A percentile compares a stretch with the other conserved stretches of the same genome.
Conservation (phyloP, 2,113 vertebrate species). For the Odocoileus hemionus region DNA sequence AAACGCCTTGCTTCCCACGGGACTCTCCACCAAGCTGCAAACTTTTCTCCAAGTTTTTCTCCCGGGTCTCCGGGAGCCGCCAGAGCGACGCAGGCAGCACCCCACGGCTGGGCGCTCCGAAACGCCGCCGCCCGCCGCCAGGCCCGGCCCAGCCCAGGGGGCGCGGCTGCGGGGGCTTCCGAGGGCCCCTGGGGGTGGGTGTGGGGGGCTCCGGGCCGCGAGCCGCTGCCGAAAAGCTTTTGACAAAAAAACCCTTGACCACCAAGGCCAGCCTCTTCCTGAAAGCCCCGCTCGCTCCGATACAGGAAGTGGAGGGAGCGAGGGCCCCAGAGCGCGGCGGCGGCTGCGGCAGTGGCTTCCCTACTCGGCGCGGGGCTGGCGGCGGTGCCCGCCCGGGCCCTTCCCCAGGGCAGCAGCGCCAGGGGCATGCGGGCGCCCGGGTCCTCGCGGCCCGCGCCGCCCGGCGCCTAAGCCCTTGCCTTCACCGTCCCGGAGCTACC, state of each 20-base stretch:
- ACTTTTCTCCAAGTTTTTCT: neutral
- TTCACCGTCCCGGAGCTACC: neutral
- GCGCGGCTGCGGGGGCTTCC: slow-evolving; percentile 34
- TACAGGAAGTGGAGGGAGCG: slow-evolving; percentile 85
- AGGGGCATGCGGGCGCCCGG: slow-evolving; percentile 27
- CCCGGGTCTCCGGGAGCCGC: neutral
- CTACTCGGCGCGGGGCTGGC: slow-evolving; percentile 42
- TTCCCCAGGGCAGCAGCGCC: slow-evolving; percentile 24
- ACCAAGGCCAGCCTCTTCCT: slow-evolving; percentile 90
- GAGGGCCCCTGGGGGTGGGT: neutral
- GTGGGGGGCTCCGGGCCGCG: neutral
- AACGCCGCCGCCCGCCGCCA: slow-evolving; percentile 48
- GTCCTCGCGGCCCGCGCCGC: neutral
- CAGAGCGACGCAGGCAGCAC: neutral
- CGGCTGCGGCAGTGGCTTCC: slow-evolving; percentile 5
- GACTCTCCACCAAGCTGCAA: neutral
- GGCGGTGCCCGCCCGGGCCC: slow-evolving; percentile 40
- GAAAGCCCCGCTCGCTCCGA: slow-evolving; percentile 82
- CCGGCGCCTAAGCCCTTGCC: neutral
- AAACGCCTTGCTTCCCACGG: neutral
- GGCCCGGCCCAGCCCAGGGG: slow-evolving; percentile 32
- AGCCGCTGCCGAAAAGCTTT: slow-evolving; percentile 72
- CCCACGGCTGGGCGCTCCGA: neutral
- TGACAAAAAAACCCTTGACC: slow-evolving; percentile 78
- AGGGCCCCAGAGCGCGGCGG: slow-evolving; percentile 28